Conservation (phyloP, 2,113 vertebrate genomes). For the Candoia aspera region DNA sequence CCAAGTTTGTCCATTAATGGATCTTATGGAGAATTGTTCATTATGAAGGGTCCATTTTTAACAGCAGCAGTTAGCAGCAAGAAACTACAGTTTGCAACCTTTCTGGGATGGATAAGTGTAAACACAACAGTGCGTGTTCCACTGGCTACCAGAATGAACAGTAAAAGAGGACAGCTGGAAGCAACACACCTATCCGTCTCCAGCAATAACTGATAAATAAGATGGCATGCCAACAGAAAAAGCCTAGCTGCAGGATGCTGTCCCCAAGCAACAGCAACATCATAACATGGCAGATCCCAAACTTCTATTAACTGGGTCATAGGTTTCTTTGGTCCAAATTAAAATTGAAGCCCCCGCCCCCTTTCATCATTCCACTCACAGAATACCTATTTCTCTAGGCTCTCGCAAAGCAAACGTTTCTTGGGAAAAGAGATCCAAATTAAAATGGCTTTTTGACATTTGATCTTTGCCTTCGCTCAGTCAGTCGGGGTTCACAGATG, state of each 20-base stretch:
- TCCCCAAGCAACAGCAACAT: not conserved
- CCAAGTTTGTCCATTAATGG: not conserved
- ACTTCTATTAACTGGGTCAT: not conserved
- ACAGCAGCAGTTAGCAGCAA: not conserved
- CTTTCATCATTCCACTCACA: not conserved
- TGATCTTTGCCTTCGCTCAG: not conserved
- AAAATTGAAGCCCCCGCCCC: not conserved
- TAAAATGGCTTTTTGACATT: not conserved
- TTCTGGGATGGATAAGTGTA: too few relatives aligned
- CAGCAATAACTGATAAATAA: not conserved
- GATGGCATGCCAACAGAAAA: not conserved
- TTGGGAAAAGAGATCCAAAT: not conserved
- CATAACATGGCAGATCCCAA: not conserved
- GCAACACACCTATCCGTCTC: not conserved
- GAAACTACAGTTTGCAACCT: too few relatives aligned
- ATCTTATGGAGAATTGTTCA: slow-evolving; percentile 50
- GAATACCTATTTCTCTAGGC: not conserved
- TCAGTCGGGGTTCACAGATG: not conserved
- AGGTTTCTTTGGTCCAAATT: not conserved
- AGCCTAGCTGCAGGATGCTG: not conserved
- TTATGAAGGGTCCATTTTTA: not conserved
- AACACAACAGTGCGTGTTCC: not conserved
- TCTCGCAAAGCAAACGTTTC: not conserved
- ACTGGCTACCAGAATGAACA: not conserved
- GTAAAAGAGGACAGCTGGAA: not conserved